Evolutionary conservation across 1,140 invertebrate genomes (phyloP), one percentile per base, ranked within the genome.

Genomic region (Heliconius himera): DNA sequence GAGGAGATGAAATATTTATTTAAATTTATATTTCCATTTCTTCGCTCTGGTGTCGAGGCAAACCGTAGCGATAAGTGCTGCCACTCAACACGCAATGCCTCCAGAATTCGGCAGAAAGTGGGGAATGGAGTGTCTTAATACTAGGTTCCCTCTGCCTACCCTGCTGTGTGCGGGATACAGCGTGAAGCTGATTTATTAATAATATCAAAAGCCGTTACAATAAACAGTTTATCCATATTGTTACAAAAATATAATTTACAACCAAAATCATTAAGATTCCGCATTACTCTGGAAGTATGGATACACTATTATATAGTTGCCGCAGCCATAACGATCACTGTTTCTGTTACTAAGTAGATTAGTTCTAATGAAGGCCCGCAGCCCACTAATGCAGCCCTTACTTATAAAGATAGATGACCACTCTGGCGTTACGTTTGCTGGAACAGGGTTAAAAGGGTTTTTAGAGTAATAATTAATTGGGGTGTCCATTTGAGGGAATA

Each of bases 381-480:
- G 51, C 49, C 76, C 78, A 82, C 81, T 84, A 84, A 84, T 85
- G 85, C 49, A 77, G 84, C 82, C 86, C 87, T 89, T 88, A 90
- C 89, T 89, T 91, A 89, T 88, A 88, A 89, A 89, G 90, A 90
- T 88, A 88, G 88, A 91, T 88, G 85, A 86, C 85, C 88, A 85
- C 88, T 83, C 84, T 82, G 80, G 83, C 84, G 83, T 85, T 89
- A 85, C 88, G 84, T 91, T 90, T 88, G 83, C 81, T 83, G 84
- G 86, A 87, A 88, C 80, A 81, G 82, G 87, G 85, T 86, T 89
- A 88, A 93, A 93, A 93, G 90, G 90, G 91, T 90, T 90, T 89
- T 89, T 87, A 89, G 84, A 85, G 83, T 82, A 88, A 91, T 91
- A 93, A 91, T 91, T 91, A 93, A 89, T 89, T 89, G 87, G 84